A percentile compares a stretch with the other conserved stretches of the same genome.
These are phyloP conservation scores for Cataglyphis albicans DNA, from an alignment of 2,888 invertebrate genomes.

Conservation along the genomic window DNA sequence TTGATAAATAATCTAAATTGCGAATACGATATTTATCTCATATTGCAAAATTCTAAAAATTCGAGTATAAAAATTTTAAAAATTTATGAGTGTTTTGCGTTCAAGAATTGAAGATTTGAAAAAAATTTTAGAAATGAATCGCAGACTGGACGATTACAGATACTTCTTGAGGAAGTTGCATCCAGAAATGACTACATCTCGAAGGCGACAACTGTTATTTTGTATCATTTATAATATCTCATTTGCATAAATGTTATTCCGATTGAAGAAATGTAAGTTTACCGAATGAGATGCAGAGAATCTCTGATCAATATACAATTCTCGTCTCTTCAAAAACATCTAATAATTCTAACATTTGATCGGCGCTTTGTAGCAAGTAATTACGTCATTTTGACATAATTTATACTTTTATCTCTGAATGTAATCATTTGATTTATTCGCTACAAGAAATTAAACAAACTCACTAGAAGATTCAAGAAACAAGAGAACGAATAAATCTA, in stretches of 20 bases:
- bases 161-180: background rate
- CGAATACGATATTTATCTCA: constrained; percentile 3
- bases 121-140: background rate
- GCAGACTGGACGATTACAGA: background rate
- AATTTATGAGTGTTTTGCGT: background rate
- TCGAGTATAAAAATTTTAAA: background rate
- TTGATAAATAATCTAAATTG: constrained; percentile 13
- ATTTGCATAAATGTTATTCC: constrained; percentile 15
- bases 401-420: background rate
- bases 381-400: background rate
- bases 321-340: background rate
- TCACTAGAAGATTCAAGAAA: background rate
- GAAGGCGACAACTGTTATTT: constrained; percentile 63
- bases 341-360: background rate
- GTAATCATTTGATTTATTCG: constrained; percentile 1
- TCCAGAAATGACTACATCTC: constrained; percentile 65
- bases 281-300: background rate
- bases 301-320: background rate
- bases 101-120: background rate
- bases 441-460: background rate
- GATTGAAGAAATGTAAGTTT: constrained; percentile 3
- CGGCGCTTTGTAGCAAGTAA: background rate
- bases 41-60: background rate
- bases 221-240: constrained; percentile 16
- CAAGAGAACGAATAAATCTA: background rate